Percentiles rank a stretch among this genome's conserved stretches.
phyloP scores from a whole-genome alignment of 2,888 invertebrate genomes.

The Calephelis perditalis region DNA sequence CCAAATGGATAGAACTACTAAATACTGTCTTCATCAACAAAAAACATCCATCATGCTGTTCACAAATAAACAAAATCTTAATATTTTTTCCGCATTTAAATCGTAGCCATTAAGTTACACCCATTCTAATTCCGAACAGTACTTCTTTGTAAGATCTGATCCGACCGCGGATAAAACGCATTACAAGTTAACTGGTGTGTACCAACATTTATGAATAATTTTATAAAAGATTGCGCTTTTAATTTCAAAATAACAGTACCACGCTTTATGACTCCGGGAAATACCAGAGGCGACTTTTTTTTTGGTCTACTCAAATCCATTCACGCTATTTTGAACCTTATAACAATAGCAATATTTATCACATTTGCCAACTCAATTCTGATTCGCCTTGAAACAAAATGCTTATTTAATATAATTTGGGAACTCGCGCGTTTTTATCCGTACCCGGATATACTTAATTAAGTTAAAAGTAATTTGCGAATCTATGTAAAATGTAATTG shows the following conservation, averaged over 20 bases:
- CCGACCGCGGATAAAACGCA: conserved; percentile 46
- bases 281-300: conserved; percentile 7
- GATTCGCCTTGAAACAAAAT: not conserved
- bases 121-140: conserved; percentile 37
- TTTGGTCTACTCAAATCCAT: not conserved
- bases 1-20: too few relatives aligned
- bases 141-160: conserved; percentile 56
- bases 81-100: not conserved
- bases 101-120: not conserved
- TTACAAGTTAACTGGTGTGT: conserved; percentile 54
- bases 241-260: conserved; percentile 29
- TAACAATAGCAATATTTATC: too few relatives aligned
- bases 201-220: conserved; percentile 50
- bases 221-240: conserved; percentile 41
- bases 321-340: not conserved
- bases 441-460: conserved; percentile 8
- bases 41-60: too few relatives aligned
- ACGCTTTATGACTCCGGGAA: conserved; percentile 13
- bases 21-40: too few relatives aligned
- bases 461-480: conserved; percentile 8
- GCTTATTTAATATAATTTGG: conserved; percentile 3
- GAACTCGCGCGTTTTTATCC: conserved; percentile 5
- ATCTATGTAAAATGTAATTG: conserved; percentile 9
- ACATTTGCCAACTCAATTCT: too few relatives aligned
- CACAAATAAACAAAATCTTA: too few relatives aligned